A percentile compares a stretch with the other conserved stretches of the same genome.
phyloP scores from a whole-genome alignment of 2,113 vertebrate species.

The Zapus hudsonius region DNA sequence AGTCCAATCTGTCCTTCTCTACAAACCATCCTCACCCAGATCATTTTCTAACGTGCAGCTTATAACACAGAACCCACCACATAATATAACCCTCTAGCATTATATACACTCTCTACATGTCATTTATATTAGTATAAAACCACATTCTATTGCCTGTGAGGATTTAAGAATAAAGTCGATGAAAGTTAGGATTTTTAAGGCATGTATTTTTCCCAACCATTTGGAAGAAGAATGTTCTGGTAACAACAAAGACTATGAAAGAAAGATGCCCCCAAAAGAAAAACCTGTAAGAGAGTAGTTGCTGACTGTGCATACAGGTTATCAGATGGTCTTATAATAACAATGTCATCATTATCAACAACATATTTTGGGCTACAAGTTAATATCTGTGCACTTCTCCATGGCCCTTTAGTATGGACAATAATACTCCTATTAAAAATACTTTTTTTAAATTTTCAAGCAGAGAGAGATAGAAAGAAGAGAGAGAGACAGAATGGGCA shows the following conservation, averaged over 20 bases:
- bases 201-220: not conserved
- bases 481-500: too few species aligned
- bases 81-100: not conserved
- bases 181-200: not conserved
- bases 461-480: too few species aligned
- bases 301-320: not conserved
- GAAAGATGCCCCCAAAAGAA: not conserved
- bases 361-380: not conserved
- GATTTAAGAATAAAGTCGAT: constrained; percentile 21
- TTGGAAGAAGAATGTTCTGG: not conserved
- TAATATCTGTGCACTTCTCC: not conserved
- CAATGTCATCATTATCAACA: not conserved
- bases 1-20: not conserved
- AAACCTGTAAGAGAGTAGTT: not conserved
- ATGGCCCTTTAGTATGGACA: not conserved
- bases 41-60: not conserved
- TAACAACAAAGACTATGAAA: not conserved
- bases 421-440: not conserved
- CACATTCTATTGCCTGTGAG: not conserved
- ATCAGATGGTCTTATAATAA: not conserved
- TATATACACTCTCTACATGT: not conserved
- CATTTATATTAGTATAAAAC: not conserved
- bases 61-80: not conserved
- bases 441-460: too few species aligned
- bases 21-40: not conserved